Base-by-base conservation (phyloP, 2,888 invertebrate genomes). In the Pharmacophagus antenor region DNA sequence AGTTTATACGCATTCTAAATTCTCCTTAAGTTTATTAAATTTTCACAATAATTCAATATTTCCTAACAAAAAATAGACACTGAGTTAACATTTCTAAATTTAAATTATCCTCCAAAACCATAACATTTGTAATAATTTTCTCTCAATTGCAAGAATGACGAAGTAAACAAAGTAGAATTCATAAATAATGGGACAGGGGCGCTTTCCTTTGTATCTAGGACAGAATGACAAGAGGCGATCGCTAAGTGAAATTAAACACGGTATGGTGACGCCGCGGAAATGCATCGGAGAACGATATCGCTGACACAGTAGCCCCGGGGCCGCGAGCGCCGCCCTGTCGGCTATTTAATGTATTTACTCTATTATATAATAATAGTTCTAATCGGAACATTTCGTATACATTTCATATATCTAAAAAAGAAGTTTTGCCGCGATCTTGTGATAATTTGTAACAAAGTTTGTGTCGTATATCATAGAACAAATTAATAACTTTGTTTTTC, bases 151-250 rank as follows among this genome's bases (percentile, higher is more conserved):
- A 3, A 6, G 5, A 37, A 37, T n/a, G 15, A 37, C n/a, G n/a
- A n/a, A 37, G 7, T 47, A 22, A 21, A 47, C 48, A 23, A 48
- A 48, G 17, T 15, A 65, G 64, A 63, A 65, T 69, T 66, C 71
- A 65, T 76, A 76, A 75, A 80, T 84, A 83, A 84, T 82, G 75
- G 55, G 80, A 76, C 71, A 73, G 77, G 76, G 79, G 69, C 63
- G 73, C 83, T 84, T 85, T 85, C 82, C 77, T 72, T 68, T 65
- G 71, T 71, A 80, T 78, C 78, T 81, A 73, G 85, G 82, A 67
- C 85, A 75, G 71, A 75, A 81, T 77, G 82, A 82, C 82, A 56
- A 56, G 60, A 80, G 74, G 61, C 74, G 76, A 76, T 73, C 66
- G 68, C 69, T 72, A 72, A 74, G 75, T 76, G 76, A 77, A 77